phyloP scores from a whole-genome alignment of 2,888 invertebrate species.

The Orgyia antiqua region DNA sequence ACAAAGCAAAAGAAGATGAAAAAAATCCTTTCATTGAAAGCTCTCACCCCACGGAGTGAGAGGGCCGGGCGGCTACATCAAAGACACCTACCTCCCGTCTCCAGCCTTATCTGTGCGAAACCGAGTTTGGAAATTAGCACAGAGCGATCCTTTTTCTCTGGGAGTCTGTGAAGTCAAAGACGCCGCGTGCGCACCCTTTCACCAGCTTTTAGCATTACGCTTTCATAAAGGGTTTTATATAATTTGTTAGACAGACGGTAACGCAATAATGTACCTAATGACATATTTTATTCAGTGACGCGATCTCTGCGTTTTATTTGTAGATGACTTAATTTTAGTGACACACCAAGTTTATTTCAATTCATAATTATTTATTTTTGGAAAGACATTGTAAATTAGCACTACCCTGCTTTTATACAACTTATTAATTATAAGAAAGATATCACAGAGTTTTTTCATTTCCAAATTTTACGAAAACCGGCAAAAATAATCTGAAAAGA shows the following conservation, averaged over 20 bases:
- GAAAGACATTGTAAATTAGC: no score
- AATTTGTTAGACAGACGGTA: slow-evolving; percentile 47
- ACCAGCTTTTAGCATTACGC: slow-evolving; percentile 59
- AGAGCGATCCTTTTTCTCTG: slow-evolving; percentile 49
- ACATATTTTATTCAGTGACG: slow-evolving; percentile 59
- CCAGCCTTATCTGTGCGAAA: slow-evolving; percentile 72
- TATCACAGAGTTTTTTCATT: no score
- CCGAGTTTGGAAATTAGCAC: slow-evolving; percentile 76
- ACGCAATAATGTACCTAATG: slow-evolving; percentile 62
- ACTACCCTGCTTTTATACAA: no score
- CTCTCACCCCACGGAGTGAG: slow-evolving; percentile 59
- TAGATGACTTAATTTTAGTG: slow-evolving; percentile 30
- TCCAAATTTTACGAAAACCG: no score
- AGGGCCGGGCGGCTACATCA: slow-evolving; percentile 75
- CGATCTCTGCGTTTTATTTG: slow-evolving; percentile 35
- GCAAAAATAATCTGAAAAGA: no score
- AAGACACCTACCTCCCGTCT: slow-evolving; percentile 70
- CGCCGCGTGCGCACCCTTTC: slow-evolving; percentile 64
- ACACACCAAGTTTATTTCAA: no score
- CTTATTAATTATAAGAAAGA: no score
- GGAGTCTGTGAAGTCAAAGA: slow-evolving; percentile 35
- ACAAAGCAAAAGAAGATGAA: slow-evolving; percentile 77
- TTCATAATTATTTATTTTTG: no score
- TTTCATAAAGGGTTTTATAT: slow-evolving; percentile 59
- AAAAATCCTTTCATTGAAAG: slow-evolving; percentile 79